Conservation (phyloP, 2,797 vertebrate genomes). For the Kryptolebias ocellatus region DNA sequence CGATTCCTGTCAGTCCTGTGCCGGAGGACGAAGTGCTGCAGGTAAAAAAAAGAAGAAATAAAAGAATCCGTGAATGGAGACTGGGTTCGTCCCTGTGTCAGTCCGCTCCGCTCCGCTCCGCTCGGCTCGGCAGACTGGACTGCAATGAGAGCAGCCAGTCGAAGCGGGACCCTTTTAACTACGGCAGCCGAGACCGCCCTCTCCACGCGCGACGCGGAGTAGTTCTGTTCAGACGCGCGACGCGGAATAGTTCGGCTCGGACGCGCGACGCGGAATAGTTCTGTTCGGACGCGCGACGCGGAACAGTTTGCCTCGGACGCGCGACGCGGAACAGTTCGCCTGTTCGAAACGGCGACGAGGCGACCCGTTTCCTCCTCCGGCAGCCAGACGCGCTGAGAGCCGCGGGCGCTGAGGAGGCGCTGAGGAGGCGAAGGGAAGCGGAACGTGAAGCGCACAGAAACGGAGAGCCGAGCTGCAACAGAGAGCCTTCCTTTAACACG, state of each 20-base stretch:
- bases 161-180: constrained; percentile 73
- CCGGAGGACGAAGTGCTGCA: constrained; percentile 55
- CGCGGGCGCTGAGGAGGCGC: not conserved
- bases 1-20: constrained; percentile 64
- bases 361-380: constrained; percentile 18
- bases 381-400: not conserved
- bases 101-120: constrained; percentile 70
- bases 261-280: constrained; percentile 9
- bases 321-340: constrained; percentile 18
- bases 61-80: constrained; percentile 65
- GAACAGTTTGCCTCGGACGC: not conserved
- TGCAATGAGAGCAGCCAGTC: constrained; percentile 79
- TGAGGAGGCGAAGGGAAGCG: too few relatives aligned
- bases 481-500: not conserved
- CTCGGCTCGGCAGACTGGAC: constrained; percentile 73
- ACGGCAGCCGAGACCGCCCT: constrained; percentile 65
- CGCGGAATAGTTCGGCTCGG: too few relatives aligned
- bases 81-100: constrained; percentile 49
- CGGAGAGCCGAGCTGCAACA: constrained; percentile 11
- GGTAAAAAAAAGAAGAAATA: constrained; percentile 21
- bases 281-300: constrained; percentile 3
- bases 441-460: constrained; percentile 9
- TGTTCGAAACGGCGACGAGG: constrained; percentile 15
- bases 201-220: constrained; percentile 19
- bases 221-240: constrained; percentile 12